These are phyloP conservation scores for Pimpla rufipes DNA, from an alignment of 2,888 invertebrate genomes.

Conservation along the genomic window DNA sequence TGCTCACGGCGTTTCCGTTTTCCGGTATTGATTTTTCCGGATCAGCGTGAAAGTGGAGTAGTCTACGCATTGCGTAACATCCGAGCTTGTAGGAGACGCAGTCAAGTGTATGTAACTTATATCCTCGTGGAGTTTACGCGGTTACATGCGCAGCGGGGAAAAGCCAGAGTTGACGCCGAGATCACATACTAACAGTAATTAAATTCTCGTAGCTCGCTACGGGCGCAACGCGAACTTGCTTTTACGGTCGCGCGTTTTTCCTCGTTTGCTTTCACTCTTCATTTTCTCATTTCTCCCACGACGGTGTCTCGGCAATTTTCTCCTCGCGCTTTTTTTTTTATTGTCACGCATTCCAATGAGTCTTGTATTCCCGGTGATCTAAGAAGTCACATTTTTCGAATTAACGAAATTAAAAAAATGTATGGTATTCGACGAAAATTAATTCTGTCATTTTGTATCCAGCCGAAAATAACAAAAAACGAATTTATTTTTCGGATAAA, in stretches of 20 bases:
- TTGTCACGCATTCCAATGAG: slow-evolving; percentile 3
- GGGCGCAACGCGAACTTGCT: slow-evolving; percentile 1
- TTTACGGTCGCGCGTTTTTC: not conserved
- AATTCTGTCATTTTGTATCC: too few species aligned
- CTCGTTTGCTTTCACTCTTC: slow-evolving; percentile 19
- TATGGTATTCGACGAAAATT: too few species aligned
- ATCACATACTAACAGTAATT: slow-evolving; percentile 26
- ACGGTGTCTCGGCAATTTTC: not conserved
- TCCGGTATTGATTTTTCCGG: slow-evolving; percentile 7
- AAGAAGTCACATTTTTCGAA: not conserved
- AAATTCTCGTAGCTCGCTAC: slow-evolving; percentile 9
- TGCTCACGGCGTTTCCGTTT: slow-evolving; percentile 1
- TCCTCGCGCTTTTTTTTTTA: not conserved
- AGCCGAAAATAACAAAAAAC: too few species aligned
- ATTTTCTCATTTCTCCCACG: slow-evolving; percentile 23
- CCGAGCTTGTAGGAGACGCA: not conserved
- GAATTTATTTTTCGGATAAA: too few species aligned
- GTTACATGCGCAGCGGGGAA: not conserved
- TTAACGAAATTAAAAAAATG: not conserved
- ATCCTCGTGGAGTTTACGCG: not conserved
- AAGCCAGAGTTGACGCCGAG: not conserved
- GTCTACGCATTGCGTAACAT: slow-evolving; percentile 21
- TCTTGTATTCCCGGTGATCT: not conserved
- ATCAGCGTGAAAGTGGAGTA: slow-evolving; percentile 13
- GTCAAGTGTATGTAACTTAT: not conserved